These are phyloP conservation scores for Orthonevra nobilis DNA, from an alignment of 2,888 invertebrate genomes.

Conservation along the genomic window DNA sequence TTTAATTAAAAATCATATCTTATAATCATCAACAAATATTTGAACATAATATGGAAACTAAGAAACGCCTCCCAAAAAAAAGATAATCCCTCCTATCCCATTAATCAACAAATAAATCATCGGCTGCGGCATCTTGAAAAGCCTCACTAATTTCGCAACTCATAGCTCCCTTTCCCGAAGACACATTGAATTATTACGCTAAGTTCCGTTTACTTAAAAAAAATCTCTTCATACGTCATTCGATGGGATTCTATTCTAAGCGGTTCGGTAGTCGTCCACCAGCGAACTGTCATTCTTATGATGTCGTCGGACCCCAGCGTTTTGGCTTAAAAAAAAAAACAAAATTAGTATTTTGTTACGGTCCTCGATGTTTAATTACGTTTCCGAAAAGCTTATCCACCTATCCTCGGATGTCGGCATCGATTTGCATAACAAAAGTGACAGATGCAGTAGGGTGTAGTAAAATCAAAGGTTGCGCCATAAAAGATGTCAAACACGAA, in stretches of 20 bases:
- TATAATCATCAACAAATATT: constrained; percentile 34
- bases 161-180: constrained; percentile 11
- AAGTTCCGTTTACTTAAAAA: constrained; percentile 20
- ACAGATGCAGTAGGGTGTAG: constrained; percentile 33
- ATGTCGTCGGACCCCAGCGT: constrained; percentile 30
- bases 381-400: constrained; percentile 48
- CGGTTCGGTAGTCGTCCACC: no score
- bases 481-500: constrained; percentile 59
- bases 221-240: constrained; percentile 14
- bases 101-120: constrained; percentile 45
- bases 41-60: constrained; percentile 18
- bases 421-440: constrained; percentile 59
- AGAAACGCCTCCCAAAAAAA: constrained; percentile 41
- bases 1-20: no score
- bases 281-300: constrained; percentile 42
- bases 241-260: neutral
- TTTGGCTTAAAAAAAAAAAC: neutral
- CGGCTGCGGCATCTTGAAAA: constrained; percentile 36
- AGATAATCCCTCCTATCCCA: neutral
- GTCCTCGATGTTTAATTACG: neutral
- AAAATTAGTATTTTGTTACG: constrained; percentile 22
- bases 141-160: constrained; percentile 40
- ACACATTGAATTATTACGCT: constrained; percentile 51
- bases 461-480: constrained; percentile 50
- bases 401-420: constrained; percentile 20